These are phyloP conservation scores for Progne subis DNA, from an alignment of 2,113 vertebrate species.

Conservation along the genomic window DNA sequence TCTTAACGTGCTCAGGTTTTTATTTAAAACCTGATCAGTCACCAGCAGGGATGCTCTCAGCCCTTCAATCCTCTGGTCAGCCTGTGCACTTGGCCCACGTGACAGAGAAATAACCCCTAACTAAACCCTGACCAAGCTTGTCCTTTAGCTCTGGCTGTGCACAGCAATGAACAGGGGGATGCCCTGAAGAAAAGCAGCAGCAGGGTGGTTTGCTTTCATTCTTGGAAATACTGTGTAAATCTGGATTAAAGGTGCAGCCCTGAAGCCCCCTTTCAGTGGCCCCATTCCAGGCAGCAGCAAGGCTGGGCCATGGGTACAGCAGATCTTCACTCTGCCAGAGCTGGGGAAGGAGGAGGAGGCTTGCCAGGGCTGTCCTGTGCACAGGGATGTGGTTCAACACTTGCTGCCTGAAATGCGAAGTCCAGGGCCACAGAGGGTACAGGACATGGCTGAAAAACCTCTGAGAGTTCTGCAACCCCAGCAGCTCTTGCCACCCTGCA, in stretches of 20 bases:
- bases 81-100: fast-evolving
- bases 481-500: background rate
- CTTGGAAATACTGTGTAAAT: background rate
- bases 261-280: too few species aligned
- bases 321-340: background rate
- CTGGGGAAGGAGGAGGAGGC: background rate
- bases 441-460: background rate
- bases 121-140: background rate
- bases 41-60: background rate
- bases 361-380: background rate
- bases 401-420: background rate
- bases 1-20: background rate
- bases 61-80: background rate
- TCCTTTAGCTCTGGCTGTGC: background rate
- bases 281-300: background rate
- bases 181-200: background rate
- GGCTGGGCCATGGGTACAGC: background rate
- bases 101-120: background rate
- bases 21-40: background rate
- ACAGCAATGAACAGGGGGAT: background rate
- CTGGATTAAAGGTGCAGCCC: background rate
- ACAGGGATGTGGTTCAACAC: too few species aligned
- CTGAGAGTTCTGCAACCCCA: fast-evolving
- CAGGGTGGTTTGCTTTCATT: background rate
- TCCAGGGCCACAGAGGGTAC: background rate